Evolutionary conservation across 2,113 vertebrate species (phyloP).

Genomic region (Callorhinus ursinus): DNA sequence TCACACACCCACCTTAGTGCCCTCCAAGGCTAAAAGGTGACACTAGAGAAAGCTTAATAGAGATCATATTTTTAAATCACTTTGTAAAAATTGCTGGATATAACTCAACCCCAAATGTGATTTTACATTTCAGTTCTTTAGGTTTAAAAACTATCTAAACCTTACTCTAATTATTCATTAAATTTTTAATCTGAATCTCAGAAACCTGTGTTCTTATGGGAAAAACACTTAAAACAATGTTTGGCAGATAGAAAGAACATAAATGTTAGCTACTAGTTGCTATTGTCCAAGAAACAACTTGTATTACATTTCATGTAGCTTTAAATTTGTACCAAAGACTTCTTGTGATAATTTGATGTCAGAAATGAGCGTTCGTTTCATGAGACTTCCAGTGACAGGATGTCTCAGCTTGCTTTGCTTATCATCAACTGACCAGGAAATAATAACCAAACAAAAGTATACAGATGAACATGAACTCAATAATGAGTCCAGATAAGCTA

Average conservation of each 20-base stretch:
- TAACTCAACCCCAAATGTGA: not conserved
- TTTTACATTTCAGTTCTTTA: not conserved
- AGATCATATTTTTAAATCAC: not conserved
- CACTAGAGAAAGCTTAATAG: not conserved
- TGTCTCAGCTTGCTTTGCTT: constrained; percentile 1
- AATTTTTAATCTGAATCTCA: constrained; percentile 43
- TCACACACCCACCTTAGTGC: not conserved
- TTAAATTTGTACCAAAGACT: constrained; percentile 33
- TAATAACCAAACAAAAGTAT: not conserved
- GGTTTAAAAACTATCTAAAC: constrained; percentile 29
- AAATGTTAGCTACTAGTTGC: not conserved
- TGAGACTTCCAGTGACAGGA: not conserved
- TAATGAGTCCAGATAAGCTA: not conserved
- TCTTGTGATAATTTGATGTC: not conserved
- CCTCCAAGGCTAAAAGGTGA: not conserved
- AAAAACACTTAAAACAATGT: not conserved
- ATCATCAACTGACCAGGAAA: not conserved
- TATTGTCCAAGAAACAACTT: constrained; percentile 11
- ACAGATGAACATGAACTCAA: not conserved
- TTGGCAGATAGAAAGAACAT: not conserved
- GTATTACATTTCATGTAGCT: not conserved
- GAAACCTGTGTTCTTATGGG: not conserved
- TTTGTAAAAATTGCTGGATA: not conserved
- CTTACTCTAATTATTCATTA: not conserved
- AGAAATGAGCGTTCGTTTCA: constrained; percentile 21